Evolutionary conservation across 2,888 invertebrate species (phyloP).

Genomic region (Oxyteleia sp.): DNA sequence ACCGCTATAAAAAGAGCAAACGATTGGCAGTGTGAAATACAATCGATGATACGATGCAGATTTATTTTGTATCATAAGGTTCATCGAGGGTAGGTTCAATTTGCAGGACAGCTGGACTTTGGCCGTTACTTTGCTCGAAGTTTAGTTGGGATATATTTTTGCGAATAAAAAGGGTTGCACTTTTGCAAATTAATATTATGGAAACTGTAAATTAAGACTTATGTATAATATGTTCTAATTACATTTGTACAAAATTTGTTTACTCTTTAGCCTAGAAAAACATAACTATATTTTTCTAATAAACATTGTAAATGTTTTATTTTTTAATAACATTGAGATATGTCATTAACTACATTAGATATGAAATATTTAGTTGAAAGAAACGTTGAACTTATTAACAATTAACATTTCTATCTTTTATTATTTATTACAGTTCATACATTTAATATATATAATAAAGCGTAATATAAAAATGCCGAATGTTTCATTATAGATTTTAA

Average conservation of each 20-base stretch:
- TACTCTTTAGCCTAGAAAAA: no score
- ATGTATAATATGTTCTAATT: background rate
- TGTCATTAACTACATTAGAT: no score
- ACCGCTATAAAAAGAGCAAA: constrained; percentile 81
- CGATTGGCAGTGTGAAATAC: constrained; percentile 82
- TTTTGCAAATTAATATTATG: constrained; percentile 12
- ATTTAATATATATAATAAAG: no score
- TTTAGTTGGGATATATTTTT: constrained; percentile 29
- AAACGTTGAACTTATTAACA: no score
- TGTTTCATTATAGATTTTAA: no score
- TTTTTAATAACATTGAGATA: no score
- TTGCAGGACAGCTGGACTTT: constrained; percentile 85
- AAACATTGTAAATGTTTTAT: no score
- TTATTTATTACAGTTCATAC: no score
- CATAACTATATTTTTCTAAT: no score
- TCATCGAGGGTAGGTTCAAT: constrained; percentile 79
- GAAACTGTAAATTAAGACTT: constrained; percentile 26
- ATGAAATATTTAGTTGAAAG: no score
- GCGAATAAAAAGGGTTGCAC: constrained; percentile 22
- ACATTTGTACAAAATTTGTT: background rate
- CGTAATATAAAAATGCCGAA: no score
- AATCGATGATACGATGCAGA: constrained; percentile 83
- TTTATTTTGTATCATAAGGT: constrained; percentile 84
- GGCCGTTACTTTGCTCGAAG: constrained; percentile 58
- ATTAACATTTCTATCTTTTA: no score